Evolutionary conservation across 2,113 vertebrate genomes (phyloP), one percentile per base, ranked within the genome.

Genomic region (Mobula birostris): DNA sequence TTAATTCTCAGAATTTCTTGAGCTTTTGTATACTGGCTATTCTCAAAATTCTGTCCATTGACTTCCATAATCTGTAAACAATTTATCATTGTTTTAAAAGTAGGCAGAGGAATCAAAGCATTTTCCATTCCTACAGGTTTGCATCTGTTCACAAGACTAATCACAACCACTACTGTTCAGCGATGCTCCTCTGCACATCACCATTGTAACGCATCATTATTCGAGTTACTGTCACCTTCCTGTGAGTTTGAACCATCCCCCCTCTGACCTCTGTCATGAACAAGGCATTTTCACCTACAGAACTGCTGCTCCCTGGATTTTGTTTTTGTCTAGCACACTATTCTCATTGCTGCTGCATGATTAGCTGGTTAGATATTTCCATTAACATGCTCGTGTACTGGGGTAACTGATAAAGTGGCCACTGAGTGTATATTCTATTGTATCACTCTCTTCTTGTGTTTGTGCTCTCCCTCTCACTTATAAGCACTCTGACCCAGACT

Each of bases 11-110:
- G 95, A 95, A 99, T 98, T 96, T 99, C 98, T 94, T 98, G 96
- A 36, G 99, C 99, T 97, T 99, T 99, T 95, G 95, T 95, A 96
- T 97, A 97, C 8, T 98, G 97, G 94, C 99, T 99, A 95, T 98
- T 99, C 95, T 99, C 98, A 97, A 99, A 99, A 96, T 98, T 99
- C 96, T 99, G 98, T 27, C 98, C 98, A 48, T 99, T 99, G 83
- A 99, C 97, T 97, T 99, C 99, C 98, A 99, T 98, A 97, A 99
- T 98, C 99, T 99, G 96, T 94, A 96, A 96, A 14, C 72, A 68
- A 29, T 66, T n/a, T 8, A 63, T 90, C 29, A 32, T 63, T 93
- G 8, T 56, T 56, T 74, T 56, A 72, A 93, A 48, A 40, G 15
- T 72, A 12, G 24, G 19, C 72, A 94, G 19, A 12, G 8, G 29